Evolutionary conservation across 2,797 vertebrate species (phyloP).

Genomic region (Oreochromis grahami): DNA sequence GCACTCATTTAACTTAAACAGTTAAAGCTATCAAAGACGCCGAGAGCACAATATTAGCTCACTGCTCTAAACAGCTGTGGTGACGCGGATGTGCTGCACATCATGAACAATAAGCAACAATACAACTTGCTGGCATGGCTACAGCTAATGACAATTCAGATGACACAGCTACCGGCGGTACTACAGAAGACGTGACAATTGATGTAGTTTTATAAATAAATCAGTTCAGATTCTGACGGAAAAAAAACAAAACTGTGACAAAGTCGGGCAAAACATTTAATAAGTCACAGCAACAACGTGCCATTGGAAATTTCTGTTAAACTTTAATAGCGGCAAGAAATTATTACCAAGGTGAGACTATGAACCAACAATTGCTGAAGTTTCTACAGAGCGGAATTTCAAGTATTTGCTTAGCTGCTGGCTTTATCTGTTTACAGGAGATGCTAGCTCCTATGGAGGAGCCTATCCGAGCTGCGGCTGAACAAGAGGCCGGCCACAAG

Average conservation of each 20-base stretch:
- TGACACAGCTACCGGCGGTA: fast-evolving
- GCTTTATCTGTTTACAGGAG: background rate
- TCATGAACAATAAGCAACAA: background rate
- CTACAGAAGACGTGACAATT: background rate
- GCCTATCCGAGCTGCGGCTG: background rate
- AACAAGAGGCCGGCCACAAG: background rate
- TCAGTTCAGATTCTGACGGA: fast-evolving
- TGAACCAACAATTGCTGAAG: background rate
- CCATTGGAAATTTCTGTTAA: background rate
- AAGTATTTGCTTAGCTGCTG: background rate
- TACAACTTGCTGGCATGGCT: background rate
- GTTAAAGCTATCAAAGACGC: background rate
- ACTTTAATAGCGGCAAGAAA: fast-evolving
- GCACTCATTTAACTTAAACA: background rate
- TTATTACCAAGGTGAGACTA: background rate
- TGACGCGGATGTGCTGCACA: background rate
- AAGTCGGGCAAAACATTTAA: background rate
- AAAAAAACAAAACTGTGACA: background rate
- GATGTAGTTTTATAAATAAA: background rate
- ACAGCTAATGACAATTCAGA: background rate
- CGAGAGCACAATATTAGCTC: background rate
- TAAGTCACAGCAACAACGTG: background rate
- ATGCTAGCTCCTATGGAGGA: background rate
- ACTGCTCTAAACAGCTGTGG: background rate
- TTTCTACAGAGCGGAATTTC: background rate